A percentile compares a stretch with the other conserved stretches of the same genome.
Conservation (phyloP, 2,113 vertebrate species). For the Suncus etruscus region DNA sequence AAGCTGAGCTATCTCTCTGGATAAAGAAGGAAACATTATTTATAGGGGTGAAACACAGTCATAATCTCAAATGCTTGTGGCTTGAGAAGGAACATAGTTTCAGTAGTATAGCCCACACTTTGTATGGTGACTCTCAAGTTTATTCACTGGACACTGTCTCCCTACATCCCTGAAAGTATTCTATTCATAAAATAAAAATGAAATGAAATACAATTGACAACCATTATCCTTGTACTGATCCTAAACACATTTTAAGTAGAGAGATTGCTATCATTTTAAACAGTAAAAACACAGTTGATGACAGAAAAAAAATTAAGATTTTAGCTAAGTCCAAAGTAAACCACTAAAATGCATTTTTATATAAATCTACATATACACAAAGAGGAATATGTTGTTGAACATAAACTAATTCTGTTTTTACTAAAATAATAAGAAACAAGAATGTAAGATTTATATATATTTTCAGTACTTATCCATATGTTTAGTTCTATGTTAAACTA, state of each 20-base stretch:
- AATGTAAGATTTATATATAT: neutral
- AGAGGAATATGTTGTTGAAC: neutral
- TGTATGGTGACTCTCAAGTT: too few relatives aligned
- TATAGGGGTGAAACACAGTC: too few relatives aligned
- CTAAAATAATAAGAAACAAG: constrained; percentile 2
- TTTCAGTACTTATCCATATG: neutral
- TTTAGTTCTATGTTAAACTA: neutral
- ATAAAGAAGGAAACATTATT: neutral
- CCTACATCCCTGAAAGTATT: too few relatives aligned
- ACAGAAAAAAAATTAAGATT: neutral
- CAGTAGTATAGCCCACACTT: too few relatives aligned
- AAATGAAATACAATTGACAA: neutral
- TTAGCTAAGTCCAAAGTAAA: constrained; percentile 14
- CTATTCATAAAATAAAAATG: too few relatives aligned
- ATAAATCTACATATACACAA: too few relatives aligned
- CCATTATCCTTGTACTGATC: neutral
- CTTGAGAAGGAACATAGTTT: too few relatives aligned
- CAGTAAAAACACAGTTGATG: neutral
- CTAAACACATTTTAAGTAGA: neutral
- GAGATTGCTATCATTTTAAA: constrained; percentile 7
- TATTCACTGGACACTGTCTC: too few relatives aligned
- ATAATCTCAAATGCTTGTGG: too few relatives aligned
- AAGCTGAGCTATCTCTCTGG: too few relatives aligned
- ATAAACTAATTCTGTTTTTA: neutral
- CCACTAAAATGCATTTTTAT: constrained; percentile 9